phyloP scores from a whole-genome alignment of 92 coral and sea anemone species.

The Bergia puertoricense region DNA sequence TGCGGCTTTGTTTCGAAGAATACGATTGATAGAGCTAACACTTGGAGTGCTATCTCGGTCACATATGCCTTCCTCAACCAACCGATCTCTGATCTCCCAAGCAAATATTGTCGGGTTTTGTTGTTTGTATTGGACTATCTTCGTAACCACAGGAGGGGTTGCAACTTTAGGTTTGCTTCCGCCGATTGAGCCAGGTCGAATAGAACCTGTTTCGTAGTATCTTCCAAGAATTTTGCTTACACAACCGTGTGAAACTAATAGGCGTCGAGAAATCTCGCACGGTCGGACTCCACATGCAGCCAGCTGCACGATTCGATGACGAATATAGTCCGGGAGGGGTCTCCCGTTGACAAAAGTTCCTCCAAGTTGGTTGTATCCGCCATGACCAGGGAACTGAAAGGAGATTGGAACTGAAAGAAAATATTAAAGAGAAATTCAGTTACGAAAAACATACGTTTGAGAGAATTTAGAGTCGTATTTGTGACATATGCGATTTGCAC shows the following conservation, averaged over 20 bases:
- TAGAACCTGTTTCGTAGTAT: constrained; percentile 93
- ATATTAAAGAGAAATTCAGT: not conserved
- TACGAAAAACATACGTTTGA: not conserved
- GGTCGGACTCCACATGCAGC: constrained; percentile 98
- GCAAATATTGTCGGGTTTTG: constrained; percentile 99
- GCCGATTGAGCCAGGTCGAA: constrained; percentile 98
- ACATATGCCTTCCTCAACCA: constrained; percentile 97
- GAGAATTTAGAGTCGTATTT: not conserved
- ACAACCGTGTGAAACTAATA: constrained; percentile 93
- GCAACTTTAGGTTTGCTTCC: constrained; percentile 99
- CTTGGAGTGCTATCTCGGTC: constrained; percentile 98
- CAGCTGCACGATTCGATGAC: constrained; percentile 95
- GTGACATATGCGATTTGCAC: too few relatives aligned
- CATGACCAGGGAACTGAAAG: constrained; percentile 82
- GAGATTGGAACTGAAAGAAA: constrained; percentile 67
- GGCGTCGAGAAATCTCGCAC: constrained; percentile 90
- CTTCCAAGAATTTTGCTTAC: constrained; percentile 96
- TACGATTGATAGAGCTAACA: constrained; percentile 97
- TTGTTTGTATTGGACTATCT: constrained; percentile 97
- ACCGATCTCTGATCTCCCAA: constrained; percentile 98
- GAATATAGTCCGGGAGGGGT: constrained; percentile 96
- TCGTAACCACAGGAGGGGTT: constrained; percentile 94
- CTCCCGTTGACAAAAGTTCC: constrained; percentile 96
- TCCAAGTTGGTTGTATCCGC: constrained; percentile 90
- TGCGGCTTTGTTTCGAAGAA: constrained; percentile 97